Conservation (phyloP, 1,140 invertebrate genomes). For the Cyclina sinensis region DNA sequence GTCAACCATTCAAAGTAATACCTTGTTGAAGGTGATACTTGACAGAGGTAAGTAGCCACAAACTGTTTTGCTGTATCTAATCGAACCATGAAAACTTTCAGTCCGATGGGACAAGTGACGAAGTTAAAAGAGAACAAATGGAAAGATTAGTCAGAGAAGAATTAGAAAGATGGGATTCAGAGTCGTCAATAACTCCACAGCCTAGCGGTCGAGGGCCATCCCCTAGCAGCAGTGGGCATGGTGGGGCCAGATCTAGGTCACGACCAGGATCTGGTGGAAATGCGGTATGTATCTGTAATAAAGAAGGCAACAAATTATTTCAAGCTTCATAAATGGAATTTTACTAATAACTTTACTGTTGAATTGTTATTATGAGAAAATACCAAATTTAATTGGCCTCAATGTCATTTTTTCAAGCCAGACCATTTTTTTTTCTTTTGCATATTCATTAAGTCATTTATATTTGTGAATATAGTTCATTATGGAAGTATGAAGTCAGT, state of each 20-base stretch:
- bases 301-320: neutral
- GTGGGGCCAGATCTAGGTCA: constrained; percentile 75
- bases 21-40: neutral
- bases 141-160: constrained; percentile 86
- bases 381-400: neutral
- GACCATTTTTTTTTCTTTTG: too few relatives aligned
- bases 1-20: neutral
- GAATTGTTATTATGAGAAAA: neutral
- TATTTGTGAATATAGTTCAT: too few relatives aligned
- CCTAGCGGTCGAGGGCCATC: constrained; percentile 80
- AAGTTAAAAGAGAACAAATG: constrained; percentile 86
- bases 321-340: too few relatives aligned
- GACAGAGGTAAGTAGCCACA: neutral
- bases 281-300: constrained; percentile 71
- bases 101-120: constrained; percentile 85
- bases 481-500: neutral
- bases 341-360: too few relatives aligned
- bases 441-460: too few relatives aligned
- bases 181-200: constrained; percentile 82
- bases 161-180: constrained; percentile 86
- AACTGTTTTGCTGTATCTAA: neutral
- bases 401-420: too few relatives aligned
- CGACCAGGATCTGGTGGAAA: constrained; percentile 79
- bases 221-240: constrained; percentile 79
- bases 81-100: constrained; percentile 65